Evolutionary conservation across 2,113 vertebrate species (phyloP).

Genomic region (Ptilorrhoa leucosticta): DNA sequence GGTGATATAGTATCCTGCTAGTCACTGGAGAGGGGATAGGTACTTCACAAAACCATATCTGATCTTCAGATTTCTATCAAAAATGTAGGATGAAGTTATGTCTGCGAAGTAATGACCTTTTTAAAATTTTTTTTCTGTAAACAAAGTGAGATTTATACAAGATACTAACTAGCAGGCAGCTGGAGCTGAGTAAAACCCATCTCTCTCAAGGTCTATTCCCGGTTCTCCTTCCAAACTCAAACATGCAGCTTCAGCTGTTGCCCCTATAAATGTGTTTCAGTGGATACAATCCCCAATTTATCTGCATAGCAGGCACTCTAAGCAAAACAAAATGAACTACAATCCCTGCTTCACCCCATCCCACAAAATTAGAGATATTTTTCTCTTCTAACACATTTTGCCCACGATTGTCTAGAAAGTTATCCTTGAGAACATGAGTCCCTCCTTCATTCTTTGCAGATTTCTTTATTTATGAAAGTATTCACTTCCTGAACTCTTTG

Average conservation of each 20-base stretch:
- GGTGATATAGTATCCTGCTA: background rate
- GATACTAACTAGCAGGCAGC: background rate
- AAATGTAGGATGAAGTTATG: background rate
- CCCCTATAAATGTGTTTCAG: background rate
- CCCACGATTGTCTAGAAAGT: background rate
- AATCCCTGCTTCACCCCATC: background rate
- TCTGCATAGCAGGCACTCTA: background rate
- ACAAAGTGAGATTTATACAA: background rate
- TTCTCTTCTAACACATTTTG: background rate
- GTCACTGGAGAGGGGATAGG: background rate
- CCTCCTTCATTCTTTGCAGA: background rate
- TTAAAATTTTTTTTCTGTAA: background rate
- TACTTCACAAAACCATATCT: background rate
- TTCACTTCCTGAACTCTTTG: background rate
- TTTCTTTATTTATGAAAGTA: background rate
- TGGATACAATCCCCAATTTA: background rate
- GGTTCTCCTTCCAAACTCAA: background rate
- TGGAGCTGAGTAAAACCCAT: background rate
- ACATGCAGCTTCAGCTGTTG: background rate
- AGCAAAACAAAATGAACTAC: background rate
- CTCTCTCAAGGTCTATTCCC: background rate
- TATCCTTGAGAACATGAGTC: background rate
- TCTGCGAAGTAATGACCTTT: background rate
- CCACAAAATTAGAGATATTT: background rate
- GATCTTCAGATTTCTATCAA: background rate